phyloP scores from a whole-genome alignment of 2,888 invertebrate species.

The Hyppa rectilinea region DNA sequence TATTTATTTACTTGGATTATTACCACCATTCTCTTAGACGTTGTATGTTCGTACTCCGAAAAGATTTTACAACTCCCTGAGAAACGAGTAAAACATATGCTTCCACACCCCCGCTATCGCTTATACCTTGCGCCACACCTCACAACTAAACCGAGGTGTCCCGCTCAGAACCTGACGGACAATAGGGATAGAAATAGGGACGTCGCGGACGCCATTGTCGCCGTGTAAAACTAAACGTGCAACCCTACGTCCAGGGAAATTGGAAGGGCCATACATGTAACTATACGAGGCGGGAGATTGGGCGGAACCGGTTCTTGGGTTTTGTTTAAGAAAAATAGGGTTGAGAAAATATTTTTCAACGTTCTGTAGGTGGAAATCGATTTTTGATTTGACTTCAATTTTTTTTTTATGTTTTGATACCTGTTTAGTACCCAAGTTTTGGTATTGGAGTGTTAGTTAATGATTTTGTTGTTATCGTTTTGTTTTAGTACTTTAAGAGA shows the following conservation, averaged over 20 bases:
- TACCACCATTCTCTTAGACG: neutral
- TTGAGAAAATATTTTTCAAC: no score
- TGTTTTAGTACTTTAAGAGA: no score
- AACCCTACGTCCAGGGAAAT: slow-evolving; percentile 64
- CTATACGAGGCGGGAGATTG: slow-evolving; percentile 1
- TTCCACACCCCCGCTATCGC: slow-evolving; percentile 24
- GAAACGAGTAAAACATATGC: neutral
- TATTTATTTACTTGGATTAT: neutral
- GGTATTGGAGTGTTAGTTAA: no score
- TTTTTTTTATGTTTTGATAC: no score
- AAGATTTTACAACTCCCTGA: neutral
- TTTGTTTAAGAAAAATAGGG: no score
- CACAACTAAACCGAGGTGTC: slow-evolving; percentile 76
- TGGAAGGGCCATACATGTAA: slow-evolving; percentile 31
- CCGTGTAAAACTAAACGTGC: slow-evolving; percentile 70
- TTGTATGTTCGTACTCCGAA: neutral
- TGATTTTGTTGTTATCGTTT: no score
- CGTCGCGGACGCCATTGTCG: slow-evolving; percentile 77
- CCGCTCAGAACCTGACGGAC: slow-evolving; percentile 82
- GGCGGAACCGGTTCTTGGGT: neutral
- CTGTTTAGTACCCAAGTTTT: no score
- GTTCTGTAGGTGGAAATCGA: no score
- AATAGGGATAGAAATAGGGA: slow-evolving; percentile 78
- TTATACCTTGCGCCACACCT: slow-evolving; percentile 12
- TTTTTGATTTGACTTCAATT: no score